Conservation (phyloP, 2,888 invertebrate genomes). For the Nemoura dubitans region DNA sequence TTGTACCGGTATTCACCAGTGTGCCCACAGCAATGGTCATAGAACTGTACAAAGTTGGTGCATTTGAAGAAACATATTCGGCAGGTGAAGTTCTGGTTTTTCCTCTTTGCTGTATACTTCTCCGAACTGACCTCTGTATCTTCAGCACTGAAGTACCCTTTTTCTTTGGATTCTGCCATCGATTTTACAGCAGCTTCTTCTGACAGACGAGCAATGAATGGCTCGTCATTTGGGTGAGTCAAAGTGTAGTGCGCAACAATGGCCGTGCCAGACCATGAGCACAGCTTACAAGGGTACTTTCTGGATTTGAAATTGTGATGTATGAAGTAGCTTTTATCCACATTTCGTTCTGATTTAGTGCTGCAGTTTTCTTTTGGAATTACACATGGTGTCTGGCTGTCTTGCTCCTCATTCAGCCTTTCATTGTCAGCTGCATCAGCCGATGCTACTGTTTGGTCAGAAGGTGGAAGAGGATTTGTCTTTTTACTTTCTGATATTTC, state of each 20-base stretch:
- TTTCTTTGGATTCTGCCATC: conserved; percentile 64
- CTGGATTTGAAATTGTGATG: neutral
- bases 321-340: neutral
- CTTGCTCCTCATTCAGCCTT: neutral
- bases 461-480: neutral
- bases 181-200: conserved; percentile 65
- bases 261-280: conserved; percentile 66
- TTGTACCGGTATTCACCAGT: conserved; percentile 79
- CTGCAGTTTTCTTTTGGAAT: neutral
- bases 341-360: neutral
- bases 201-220: conserved; percentile 70
- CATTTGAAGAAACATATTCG: conserved; percentile 48
- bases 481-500: neutral
- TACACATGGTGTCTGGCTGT: neutral
- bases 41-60: conserved; percentile 60
- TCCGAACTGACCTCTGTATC: conserved; percentile 37
- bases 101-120: conserved; percentile 43
- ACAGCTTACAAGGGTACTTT: conserved; percentile 68
- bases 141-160: conserved; percentile 45
- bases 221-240: conserved; percentile 72
- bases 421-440: neutral
- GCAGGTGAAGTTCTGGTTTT: conserved; percentile 43
- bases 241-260: conserved; percentile 74
- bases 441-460: neutral
- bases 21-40: conserved; percentile 78